Base-by-base conservation (phyloP, 2,113 vertebrate genomes). In the Plecotus auritus region DNA sequence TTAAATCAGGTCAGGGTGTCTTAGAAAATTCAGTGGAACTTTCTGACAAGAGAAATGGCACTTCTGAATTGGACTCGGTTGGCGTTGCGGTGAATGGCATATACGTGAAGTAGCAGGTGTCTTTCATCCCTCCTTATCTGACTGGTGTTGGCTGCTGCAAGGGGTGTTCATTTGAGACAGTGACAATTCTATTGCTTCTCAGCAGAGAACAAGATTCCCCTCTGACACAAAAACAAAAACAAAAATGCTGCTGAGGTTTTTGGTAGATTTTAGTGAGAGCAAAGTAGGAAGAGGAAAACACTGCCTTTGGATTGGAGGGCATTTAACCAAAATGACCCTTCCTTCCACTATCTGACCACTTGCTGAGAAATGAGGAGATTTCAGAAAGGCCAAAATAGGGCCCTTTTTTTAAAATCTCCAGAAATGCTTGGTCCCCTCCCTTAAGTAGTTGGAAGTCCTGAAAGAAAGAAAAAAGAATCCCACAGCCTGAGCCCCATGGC, bases 1-100 rank as follows among this genome's bases (percentile, higher is more conserved):
- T 88, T 91, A 45, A 95, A 91, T 94, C 54, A 87, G 89, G 84
- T 86, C 95, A 94, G 0, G 66, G 80, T 90, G 56, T 56, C 91
- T 91, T 74, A 84, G 51, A 93, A 91, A 91, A 83, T 85, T 85
- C 64, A 30, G 20, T 28, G 54, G 54, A 77, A 85, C 69, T 83
- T 89, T 88, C 77, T 94, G 80, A 61, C 86, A 86, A 56, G 30
- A 87, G 56, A 80, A 45, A 37, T 10, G 9, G 10, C 23, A 0
- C 93, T 82, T 91, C 81, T 85, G n/a, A n/a, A 40, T 72, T 54
- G 70, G 42, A 83, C 18, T 78, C 37, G 5, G 4, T 66, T 9
- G 64, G 83, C 7, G 1, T 0, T 22, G 86, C 45, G 7, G 14
- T 78, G 59, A 66, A 76, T 32, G 74, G 42, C 82, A 49, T 37